Conservation (phyloP, 1,140 invertebrate species). For the Halictus rubicundus region DNA sequence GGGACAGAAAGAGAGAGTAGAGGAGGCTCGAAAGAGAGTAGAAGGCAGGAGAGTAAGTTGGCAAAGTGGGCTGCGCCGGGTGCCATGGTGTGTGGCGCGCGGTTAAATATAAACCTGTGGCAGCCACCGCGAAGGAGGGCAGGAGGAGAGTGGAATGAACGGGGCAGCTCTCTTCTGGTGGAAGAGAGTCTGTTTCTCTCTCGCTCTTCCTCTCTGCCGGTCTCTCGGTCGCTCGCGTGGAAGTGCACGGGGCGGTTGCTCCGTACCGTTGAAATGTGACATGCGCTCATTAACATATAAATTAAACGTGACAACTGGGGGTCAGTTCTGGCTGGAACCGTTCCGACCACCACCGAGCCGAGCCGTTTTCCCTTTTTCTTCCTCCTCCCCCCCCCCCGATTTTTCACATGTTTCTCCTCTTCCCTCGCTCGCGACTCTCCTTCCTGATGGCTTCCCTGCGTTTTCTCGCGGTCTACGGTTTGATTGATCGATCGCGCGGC, state of each 20-base stretch:
- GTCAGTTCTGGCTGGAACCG: constrained; percentile 59
- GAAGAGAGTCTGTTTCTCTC: no score
- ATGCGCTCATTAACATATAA: constrained; percentile 73
- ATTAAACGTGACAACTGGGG: constrained; percentile 71
- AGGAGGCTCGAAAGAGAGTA: constrained; percentile 31
- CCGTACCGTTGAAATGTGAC: constrained; percentile 64
- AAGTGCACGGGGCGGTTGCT: constrained; percentile 42
- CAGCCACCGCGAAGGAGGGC: constrained; percentile 45
- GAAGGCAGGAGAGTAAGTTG: constrained; percentile 51
- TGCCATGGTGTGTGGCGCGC: constrained; percentile 64
- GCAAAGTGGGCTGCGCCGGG: constrained; percentile 59
- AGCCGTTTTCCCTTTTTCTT: constrained; percentile 32
- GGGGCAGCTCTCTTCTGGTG: constrained; percentile 47
- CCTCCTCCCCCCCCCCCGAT: constrained; percentile 9
- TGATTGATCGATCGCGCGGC: background rate
- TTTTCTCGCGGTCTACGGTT: background rate
- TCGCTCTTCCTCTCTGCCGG: no score
- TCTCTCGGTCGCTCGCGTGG: background rate
- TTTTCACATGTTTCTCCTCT: no score
- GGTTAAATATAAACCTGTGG: constrained; percentile 69
- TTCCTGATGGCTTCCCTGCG: background rate
- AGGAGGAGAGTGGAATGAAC: constrained; percentile 62
- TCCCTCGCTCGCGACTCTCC: background rate
- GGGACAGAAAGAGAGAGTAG: constrained; percentile 38
- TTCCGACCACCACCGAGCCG: constrained; percentile 47